Evolutionary conservation across 2,888 invertebrate species (phyloP).

Genomic region (Peribatodes rhomboidaria): DNA sequence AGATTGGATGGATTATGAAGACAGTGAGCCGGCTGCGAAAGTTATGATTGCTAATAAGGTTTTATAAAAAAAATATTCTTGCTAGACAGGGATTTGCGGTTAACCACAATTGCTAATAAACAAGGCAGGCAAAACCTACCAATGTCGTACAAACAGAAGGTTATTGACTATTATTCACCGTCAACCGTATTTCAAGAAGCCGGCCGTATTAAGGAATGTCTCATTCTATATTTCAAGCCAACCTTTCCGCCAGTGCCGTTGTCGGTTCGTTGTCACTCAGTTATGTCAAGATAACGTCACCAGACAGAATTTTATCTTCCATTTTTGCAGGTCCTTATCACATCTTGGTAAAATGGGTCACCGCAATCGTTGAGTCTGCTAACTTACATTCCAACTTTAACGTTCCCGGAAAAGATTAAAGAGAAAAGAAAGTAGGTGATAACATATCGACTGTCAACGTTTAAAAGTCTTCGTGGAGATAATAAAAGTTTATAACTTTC

Average conservation of each 20-base stretch:
- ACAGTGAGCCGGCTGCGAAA: conserved; percentile 47
- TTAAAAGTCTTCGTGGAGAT: neutral
- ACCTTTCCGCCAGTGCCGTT: conserved; percentile 26
- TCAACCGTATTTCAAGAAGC: conserved; percentile 6
- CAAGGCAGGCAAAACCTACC: conserved; percentile 12
- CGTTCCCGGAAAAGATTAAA: conserved; percentile 13
- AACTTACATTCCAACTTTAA: conserved; percentile 30
- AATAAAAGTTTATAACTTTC: conserved; percentile 1
- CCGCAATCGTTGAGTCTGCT: conserved; percentile 20
- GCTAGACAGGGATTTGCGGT: conserved; percentile 22
- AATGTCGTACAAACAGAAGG: conserved; percentile 12
- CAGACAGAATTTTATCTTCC: conserved; percentile 35
- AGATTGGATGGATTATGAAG: conserved; percentile 40
- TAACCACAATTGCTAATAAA: conserved; percentile 30
- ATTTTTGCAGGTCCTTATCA: conserved; percentile 34
- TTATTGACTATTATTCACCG: conserved; percentile 14
- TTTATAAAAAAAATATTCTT: conserved; percentile 8
- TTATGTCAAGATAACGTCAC: conserved; percentile 44
- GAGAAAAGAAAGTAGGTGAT: conserved; percentile 19
- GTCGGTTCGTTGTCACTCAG: conserved; percentile 35
- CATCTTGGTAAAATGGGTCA: conserved; percentile 31
- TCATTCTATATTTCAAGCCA: conserved; percentile 24
- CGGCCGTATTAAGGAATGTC: conserved; percentile 11
- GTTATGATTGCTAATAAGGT: conserved; percentile 31
- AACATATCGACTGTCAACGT: neutral